Evolutionary conservation across 2,888 invertebrate genomes (phyloP).

Genomic region (Pachycephus smyrnensis): DNA sequence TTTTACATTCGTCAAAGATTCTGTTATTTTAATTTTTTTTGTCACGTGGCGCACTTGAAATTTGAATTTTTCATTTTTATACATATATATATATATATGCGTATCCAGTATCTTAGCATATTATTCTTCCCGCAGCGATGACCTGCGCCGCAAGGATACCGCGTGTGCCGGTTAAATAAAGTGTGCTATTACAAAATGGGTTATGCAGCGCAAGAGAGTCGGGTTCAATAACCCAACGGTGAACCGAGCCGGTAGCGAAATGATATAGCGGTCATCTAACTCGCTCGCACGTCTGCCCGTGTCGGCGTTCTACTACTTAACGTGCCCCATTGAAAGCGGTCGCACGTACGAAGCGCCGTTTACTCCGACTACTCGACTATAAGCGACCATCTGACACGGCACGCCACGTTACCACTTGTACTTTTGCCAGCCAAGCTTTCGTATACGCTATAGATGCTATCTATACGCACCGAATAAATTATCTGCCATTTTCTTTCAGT

Average conservation of each 20-base stretch:
- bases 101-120: no score
- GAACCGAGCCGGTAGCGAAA: slow-evolving; percentile 56
- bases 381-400: slow-evolving; percentile 33
- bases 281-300: slow-evolving; percentile 29
- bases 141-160: slow-evolving; percentile 43
- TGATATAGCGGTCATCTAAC: slow-evolving; percentile 52
- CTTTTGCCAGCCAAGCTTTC: slow-evolving; percentile 38
- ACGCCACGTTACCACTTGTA: slow-evolving; percentile 55
- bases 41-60: no score
- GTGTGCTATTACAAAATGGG: slow-evolving; percentile 67
- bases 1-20: no score
- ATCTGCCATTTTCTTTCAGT: no score
- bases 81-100: no score
- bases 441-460: neutral
- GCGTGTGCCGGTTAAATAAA: slow-evolving; percentile 60
- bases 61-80: no score
- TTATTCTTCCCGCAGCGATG: no score
- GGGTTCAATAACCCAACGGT: slow-evolving; percentile 61
- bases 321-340: slow-evolving; percentile 57
- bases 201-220: slow-evolving; percentile 64
- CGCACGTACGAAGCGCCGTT: slow-evolving; percentile 53
- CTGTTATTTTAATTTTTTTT: no score
- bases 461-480: no score
- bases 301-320: slow-evolving; percentile 35
- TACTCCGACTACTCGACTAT: slow-evolving; percentile 39